Base-by-base conservation (phyloP, 2,888 invertebrate species). In the Hemithea aestivaria region DNA sequence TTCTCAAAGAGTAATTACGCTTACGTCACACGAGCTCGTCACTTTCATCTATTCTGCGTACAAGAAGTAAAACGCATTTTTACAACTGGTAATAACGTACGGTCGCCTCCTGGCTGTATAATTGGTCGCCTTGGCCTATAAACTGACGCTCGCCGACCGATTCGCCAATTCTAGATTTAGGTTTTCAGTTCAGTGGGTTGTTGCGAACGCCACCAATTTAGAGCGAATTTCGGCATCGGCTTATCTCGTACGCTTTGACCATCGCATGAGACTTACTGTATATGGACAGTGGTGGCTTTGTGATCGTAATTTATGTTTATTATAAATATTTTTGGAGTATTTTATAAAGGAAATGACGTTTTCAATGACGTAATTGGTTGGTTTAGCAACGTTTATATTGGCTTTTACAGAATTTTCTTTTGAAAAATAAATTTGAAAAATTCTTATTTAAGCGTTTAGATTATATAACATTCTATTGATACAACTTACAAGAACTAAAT, bases 121-220 rank as follows among this genome's bases (percentile, higher is more conserved):
- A 73, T 80, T 74, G 75, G 74, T 81, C 56, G 73, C 85, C 85
- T 85, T 85, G 85, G 80, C 84, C 85, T 74, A 80, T 77, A 75
- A 78, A 74, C 66, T 63, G 63, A 59, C 66, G 66, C 70, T 74
- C 70, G 61, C 67, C 58, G 62, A 63, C 70, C 67, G 73, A 77
- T 76, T 81, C 76, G 79, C 75, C 81, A 81, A 78, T 81, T 84
- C 81, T 80, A 81, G 82, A 85, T 83, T 83, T 84, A 83, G 85
- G 85, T 85, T 84, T 85, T 76, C 82, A 82, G 85, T 69, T 81
- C 83, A 85, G 66, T 76, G 67, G 79, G 79, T 80, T 82, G 77
- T 60, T 50, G 51, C 65, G 62, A 65, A 62, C 62, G 68, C 70
- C 78, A 79, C 73, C 74, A 67, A 76, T 65, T 54, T 59, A 45